Evolutionary conservation across 2,113 vertebrate species (phyloP), one percentile per base, ranked within the genome.

Genomic region (Elephantulus edwardii): DNA sequence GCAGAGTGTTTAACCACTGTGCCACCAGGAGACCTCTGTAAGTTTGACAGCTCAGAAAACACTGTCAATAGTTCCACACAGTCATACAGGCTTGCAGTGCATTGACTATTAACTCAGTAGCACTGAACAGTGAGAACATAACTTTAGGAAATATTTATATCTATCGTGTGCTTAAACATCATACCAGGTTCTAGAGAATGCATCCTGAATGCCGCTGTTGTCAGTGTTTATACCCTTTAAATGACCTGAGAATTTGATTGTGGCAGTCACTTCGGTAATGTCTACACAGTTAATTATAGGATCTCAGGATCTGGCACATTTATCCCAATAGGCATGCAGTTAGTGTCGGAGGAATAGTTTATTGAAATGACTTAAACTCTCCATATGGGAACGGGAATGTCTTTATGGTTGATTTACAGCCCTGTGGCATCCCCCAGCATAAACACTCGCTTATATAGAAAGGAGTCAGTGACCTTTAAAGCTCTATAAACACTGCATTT

Each of bases 311-410:
- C 9, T 0, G 30, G 52, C 35, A 20, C 11, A 8, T 60, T 75
- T 19, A 52, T n/a, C 50, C 38, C 30, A 17, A 44, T 4, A 35
- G 50, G n/a, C 16, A 14, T 28, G 77, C 16, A 17, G 19, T 48
- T 68, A 33, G 19, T 56, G 40, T 58, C 58, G 1, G 4, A 17
- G 68, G 42, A 46, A 6, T 28, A 8, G 42, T 33, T 54, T 16
- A 14, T 30, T 38, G 33, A 48, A 40, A 46, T n/a, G 68, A 86
- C 8, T 62, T 77, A 35, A 6, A 44, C 28, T 54, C 16, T 58
- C 40, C 1, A 19, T 1, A 2, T 26, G 48, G 68, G 66, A 38
- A 12, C 22, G 1, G 26, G 17, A 2, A 1, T 22, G 28, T 22
- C 38, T 35, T 33, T 2, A 0, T 38, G 56, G 19, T 5, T 71